These are phyloP conservation scores for Anguilla megastoma DNA, from an alignment of 2,797 vertebrate species.

Conservation along the genomic window DNA sequence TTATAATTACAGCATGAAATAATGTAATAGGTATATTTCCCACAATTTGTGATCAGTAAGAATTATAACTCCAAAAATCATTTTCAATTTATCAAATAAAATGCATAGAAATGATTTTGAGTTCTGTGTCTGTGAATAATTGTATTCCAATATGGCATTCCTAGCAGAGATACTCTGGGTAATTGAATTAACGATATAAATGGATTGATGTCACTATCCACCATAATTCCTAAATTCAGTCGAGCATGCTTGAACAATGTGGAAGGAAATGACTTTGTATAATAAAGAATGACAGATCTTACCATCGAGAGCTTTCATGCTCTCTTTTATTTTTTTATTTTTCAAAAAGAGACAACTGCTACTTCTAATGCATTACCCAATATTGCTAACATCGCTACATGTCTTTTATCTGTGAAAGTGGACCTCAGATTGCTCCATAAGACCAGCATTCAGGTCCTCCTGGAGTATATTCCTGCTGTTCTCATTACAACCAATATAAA, in stretches of 20 bases:
- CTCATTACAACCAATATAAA: not conserved
- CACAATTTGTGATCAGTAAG: not conserved
- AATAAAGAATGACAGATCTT: conserved; percentile 43
- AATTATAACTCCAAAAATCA: not conserved
- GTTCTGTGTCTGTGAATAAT: not conserved
- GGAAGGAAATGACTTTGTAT: conserved; percentile 29
- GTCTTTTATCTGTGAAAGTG: not conserved
- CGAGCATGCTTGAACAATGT: conserved; percentile 57
- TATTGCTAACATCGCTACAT: not conserved
- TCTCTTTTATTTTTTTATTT: not conserved
- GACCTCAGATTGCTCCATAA: not conserved
- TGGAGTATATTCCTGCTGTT: not conserved
- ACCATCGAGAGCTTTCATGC: conserved; percentile 25
- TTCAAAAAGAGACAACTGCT: not conserved
- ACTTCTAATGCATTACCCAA: not conserved
- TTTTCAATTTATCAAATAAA: not conserved
- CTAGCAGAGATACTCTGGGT: conserved; percentile 3
- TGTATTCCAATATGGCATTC: conserved; percentile 8
- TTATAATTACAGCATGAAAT: conserved; percentile 31
- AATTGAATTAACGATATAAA: conserved; percentile 29
- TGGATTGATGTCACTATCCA: conserved; percentile 38
- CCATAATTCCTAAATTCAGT: conserved; percentile 64
- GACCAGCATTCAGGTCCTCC: not conserved
- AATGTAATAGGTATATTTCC: conserved; percentile 52
- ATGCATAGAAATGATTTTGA: conserved; percentile 4